Conservation (phyloP, 2,113 vertebrate species). For the Oreochromis spilurus region DNA sequence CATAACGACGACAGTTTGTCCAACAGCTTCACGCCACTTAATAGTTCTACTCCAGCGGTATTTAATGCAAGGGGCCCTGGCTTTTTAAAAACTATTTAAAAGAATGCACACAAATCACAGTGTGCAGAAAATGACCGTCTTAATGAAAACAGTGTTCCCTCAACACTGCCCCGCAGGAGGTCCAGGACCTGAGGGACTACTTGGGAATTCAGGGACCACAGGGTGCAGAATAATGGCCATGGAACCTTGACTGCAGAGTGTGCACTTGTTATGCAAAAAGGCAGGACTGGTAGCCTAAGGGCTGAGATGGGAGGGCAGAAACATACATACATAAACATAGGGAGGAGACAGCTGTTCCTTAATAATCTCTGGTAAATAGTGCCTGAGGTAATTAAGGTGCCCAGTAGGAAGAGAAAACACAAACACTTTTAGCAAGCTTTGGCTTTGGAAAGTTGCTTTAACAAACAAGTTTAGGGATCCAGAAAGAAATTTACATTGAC, state of each 20-base stretch:
- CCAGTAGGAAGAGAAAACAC: conserved; percentile 14
- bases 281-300: conserved; percentile 41
- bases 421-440: not conserved
- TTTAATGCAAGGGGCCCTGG: conserved; percentile 65
- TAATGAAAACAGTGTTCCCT: conserved; percentile 69
- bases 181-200: conserved; percentile 37
- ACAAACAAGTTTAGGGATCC: conserved; percentile 1
- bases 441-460: conserved; percentile 12
- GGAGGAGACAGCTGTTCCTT: conserved; percentile 50
- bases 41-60: conserved; percentile 55
- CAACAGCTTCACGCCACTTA: conserved; percentile 58
- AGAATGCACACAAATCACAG: conserved; percentile 62
- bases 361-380: conserved; percentile 60
- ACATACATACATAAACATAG: conserved; percentile 54
- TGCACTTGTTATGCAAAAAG: conserved; percentile 67
- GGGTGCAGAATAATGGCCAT: conserved; percentile 65
- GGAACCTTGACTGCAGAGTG: conserved; percentile 48
- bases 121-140: conserved; percentile 66
- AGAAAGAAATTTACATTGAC: not conserved
- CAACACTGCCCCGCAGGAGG: conserved; percentile 36
- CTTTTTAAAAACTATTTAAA: conserved; percentile 68
- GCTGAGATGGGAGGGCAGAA: conserved; percentile 43
- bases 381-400: conserved; percentile 52
- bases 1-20: conserved; percentile 47
- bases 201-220: conserved; percentile 61